A percentile compares a stretch with the other conserved stretches of the same genome.
Conservation (phyloP, 2,797 vertebrate species). For the Xenopus petersii region DNA sequence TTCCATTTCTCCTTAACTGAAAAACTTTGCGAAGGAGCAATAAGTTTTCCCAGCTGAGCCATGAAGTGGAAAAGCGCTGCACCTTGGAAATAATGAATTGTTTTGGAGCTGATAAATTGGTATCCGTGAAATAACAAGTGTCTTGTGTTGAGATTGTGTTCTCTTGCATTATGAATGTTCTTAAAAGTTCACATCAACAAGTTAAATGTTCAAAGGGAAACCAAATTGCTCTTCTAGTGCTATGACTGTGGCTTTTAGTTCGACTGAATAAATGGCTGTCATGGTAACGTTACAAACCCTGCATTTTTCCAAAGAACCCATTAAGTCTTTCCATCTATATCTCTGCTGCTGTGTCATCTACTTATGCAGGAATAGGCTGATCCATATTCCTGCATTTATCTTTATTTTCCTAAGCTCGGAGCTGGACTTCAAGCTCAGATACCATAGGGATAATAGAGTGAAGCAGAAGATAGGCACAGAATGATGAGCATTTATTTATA, state of each 20-base stretch:
- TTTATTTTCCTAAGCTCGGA: conserved; percentile 20
- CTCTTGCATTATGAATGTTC: conserved; percentile 48
- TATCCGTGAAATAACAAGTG: conserved; percentile 55
- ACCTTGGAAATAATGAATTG: conserved; percentile 58
- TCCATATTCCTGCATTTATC: conserved; percentile 6
- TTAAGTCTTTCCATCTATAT: conserved; percentile 45
- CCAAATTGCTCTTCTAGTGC: conserved; percentile 46
- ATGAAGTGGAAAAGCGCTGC: conserved; percentile 52
- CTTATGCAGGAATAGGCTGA: conserved; percentile 27
- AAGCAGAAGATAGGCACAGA: background rate
- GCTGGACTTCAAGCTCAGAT: background rate
- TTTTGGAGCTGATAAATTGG: conserved; percentile 57
- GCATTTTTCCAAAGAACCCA: conserved; percentile 47
- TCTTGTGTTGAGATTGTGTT: conserved; percentile 46
- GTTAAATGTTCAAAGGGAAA: conserved; percentile 49
- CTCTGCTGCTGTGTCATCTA: conserved; percentile 29
- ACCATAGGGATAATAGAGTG: background rate
- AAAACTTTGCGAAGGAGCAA: conserved; percentile 60
- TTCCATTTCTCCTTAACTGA: conserved; percentile 52
- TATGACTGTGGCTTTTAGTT: conserved; percentile 36
- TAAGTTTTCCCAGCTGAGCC: conserved; percentile 54
- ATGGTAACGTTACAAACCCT: conserved; percentile 45
- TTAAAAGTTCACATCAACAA: conserved; percentile 55
- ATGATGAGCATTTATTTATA: background rate
- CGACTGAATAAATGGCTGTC: conserved; percentile 46